A percentile compares a stretch with the other conserved stretches of the same genome.
phyloP scores from a whole-genome alignment of 1,140 invertebrate species.

The Tribolium madens region DNA sequence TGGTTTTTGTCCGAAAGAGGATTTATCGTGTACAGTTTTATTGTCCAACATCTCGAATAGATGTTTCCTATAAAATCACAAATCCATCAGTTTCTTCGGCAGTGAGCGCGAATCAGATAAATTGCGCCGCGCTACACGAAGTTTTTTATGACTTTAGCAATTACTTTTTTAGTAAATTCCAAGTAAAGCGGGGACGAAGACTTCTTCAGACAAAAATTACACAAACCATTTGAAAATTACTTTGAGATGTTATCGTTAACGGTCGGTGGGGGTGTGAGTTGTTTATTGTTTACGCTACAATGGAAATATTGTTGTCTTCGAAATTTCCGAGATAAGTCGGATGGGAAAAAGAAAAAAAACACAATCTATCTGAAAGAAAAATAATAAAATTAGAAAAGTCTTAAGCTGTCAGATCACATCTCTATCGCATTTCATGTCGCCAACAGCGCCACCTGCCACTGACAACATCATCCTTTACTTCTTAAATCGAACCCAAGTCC shows the following conservation, averaged over 20 bases:
- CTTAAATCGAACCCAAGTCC: constrained; percentile 50
- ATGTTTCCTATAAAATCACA: constrained; percentile 42
- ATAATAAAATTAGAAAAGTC: constrained; percentile 55
- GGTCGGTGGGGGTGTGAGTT: background rate
- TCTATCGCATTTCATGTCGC: constrained; percentile 54
- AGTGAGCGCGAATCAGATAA: constrained; percentile 32
- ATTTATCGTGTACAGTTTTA: constrained; percentile 35
- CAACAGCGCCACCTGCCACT: constrained; percentile 52
- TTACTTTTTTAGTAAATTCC: constrained; percentile 33
- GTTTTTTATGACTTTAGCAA: constrained; percentile 36
- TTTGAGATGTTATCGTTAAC: constrained; percentile 9
- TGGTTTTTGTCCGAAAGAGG: constrained; percentile 1
- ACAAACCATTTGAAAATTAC: constrained; percentile 38
- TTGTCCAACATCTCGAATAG: constrained; percentile 25
- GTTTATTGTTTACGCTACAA: constrained; percentile 39
- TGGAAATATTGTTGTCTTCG: constrained; percentile 36
- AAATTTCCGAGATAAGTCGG: constrained; percentile 30
- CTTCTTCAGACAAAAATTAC: background rate
- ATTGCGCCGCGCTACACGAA: constrained; percentile 6
- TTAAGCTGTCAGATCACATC: constrained; percentile 53
- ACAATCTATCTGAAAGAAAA: constrained; percentile 53
- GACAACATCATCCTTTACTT: constrained; percentile 57
- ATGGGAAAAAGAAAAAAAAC: constrained; percentile 33
- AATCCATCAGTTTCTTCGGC: constrained; percentile 40
- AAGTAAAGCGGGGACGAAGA: background rate